Conservation (phyloP, 23 tunicate species). For the Diplosoma virens region DNA sequence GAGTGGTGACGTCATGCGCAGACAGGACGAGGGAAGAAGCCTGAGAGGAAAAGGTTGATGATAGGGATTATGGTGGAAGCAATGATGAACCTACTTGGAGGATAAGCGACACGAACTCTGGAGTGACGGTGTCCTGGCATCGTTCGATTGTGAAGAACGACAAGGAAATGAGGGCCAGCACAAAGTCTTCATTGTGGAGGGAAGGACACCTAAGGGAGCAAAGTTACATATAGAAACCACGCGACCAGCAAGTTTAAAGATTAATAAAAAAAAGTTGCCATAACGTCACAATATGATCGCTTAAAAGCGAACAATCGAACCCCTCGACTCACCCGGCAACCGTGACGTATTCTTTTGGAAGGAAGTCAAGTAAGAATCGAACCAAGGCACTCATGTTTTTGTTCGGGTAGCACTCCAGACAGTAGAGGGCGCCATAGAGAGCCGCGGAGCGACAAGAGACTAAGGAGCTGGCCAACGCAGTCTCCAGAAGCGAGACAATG, state of each 20-base stretch:
- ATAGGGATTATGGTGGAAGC: not conserved
- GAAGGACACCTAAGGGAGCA: slow-evolving; percentile 36
- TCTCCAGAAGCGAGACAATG: slow-evolving; percentile 21
- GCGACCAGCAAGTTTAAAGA: too few relatives aligned
- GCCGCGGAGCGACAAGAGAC: slow-evolving; percentile 58
- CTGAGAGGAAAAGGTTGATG: not conserved
- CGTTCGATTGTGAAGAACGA: slow-evolving; percentile 46
- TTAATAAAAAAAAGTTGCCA: too few relatives aligned
- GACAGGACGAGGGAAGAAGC: slow-evolving; percentile 41
- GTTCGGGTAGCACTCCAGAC: slow-evolving; percentile 64
- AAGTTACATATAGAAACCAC: too few relatives aligned
- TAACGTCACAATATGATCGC: too few relatives aligned
- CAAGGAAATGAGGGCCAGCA: slow-evolving; percentile 36
- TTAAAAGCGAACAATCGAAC: too few relatives aligned
- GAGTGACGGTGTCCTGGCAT: slow-evolving; percentile 38
- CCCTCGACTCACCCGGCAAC: slow-evolving; percentile 32
- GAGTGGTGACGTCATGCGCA: slow-evolving; percentile 30
- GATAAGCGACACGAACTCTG: slow-evolving; percentile 42
- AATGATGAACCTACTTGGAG: slow-evolving; percentile 19
- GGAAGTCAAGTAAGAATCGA: slow-evolving; percentile 25
- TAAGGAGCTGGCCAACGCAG: slow-evolving; percentile 32
- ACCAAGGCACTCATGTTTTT: slow-evolving; percentile 33
- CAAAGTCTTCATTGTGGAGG: slow-evolving; percentile 44
- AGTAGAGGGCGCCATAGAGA: slow-evolving; percentile 63
- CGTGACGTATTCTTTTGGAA: slow-evolving; percentile 33